Conservation (phyloP, 2,797 vertebrate genomes). For the Potorous gilbertii region DNA sequence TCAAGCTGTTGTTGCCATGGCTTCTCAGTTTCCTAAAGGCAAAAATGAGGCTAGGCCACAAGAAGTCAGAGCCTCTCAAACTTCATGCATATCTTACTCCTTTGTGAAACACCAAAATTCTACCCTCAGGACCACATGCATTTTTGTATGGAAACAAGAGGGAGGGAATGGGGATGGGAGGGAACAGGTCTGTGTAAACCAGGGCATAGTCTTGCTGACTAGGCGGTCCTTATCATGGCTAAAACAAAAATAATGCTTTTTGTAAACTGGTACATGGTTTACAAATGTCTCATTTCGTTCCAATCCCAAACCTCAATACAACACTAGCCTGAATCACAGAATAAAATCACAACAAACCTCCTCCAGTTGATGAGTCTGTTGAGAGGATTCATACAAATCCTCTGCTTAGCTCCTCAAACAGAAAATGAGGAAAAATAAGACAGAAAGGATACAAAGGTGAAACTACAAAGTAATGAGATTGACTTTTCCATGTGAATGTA, state of each 20-base stretch:
- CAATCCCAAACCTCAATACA: not conserved
- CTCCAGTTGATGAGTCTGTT: not conserved
- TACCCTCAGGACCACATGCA: not conserved
- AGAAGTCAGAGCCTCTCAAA: not conserved
- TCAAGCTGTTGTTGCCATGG: not conserved
- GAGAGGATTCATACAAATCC: slow-evolving; percentile 54
- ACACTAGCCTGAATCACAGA: not conserved
- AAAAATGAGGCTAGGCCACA: not conserved
- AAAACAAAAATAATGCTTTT: not conserved
- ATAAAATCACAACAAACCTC: not conserved
- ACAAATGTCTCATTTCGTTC: not conserved
- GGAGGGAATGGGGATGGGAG: not conserved
- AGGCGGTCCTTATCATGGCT: not conserved
- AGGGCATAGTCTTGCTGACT: not conserved
- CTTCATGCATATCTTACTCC: not conserved
- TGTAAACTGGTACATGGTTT: not conserved
- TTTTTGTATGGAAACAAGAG: not conserved
- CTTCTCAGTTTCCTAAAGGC: not conserved
- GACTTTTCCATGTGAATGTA: not conserved
- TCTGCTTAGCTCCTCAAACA: not conserved
- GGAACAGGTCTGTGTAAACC: not conserved
- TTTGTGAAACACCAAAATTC: not conserved
- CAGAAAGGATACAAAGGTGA: accelerated
- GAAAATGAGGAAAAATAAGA: not conserved
- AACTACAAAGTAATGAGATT: accelerated